Evolutionary conservation across 2,113 vertebrate species (phyloP).

Genomic region (Gymnorhina tibicen): DNA sequence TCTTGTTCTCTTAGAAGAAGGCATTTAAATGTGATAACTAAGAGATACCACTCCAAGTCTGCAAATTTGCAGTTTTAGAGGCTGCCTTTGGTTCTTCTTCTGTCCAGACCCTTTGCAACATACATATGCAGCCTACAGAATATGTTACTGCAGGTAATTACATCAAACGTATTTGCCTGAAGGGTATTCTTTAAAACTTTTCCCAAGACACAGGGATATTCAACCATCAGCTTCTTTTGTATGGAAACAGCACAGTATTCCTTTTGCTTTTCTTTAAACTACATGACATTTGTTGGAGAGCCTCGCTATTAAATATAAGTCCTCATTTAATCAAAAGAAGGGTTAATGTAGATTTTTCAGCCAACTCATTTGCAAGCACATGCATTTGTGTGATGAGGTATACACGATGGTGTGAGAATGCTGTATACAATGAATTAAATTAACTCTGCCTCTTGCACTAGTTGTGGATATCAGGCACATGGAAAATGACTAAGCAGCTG

Average conservation of each 20-base stretch:
- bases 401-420: neutral
- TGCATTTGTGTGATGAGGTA: neutral
- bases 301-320: neutral
- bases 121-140: neutral
- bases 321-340: neutral
- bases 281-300: neutral
- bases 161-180: neutral
- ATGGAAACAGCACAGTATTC: neutral
- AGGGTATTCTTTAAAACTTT: neutral
- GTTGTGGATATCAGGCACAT: neutral
- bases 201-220: neutral
- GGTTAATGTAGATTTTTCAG: neutral
- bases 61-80: neutral
- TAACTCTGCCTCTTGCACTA: neutral
- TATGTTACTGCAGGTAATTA: neutral
- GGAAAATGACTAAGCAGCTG: neutral
- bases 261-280: neutral
- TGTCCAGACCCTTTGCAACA: neutral
- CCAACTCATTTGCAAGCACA: neutral
- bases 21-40: neutral
- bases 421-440: neutral
- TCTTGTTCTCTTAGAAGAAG: neutral
- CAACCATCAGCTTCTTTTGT: neutral
- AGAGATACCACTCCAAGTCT: neutral
- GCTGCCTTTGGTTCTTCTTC: neutral